Base-by-base conservation (phyloP, 2,113 vertebrate genomes). In the Pungitius pungitius region DNA sequence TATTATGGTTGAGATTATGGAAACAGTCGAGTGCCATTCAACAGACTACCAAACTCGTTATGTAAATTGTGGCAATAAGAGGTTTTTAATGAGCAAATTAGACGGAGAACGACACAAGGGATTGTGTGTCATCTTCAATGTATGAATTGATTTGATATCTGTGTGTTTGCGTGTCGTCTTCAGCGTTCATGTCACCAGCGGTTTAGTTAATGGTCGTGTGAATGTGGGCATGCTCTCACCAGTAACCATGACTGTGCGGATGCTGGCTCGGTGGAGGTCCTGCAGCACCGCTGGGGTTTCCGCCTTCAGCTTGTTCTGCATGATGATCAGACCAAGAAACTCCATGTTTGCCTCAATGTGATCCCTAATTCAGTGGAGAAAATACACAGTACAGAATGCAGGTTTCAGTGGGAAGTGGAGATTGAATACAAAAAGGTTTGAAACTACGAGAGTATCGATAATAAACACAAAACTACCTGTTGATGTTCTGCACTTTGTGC, bases 201-300 rank as follows among this genome's bases (percentile, higher is more conserved):
- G 47, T 22, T 12, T 49, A 26, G 4, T 33, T 61, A 22, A 12
- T 1, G n/a, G 47, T 1, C 18, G 26, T 40, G 68, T 6, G 37
- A 14, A 20, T 42, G 8, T 72, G 39, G 22, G 13, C 6, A 1
- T 26, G 11, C 35, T 56, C 94, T 92, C 70, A 99, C 98, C 98
- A 92, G 98, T 99, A 74, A 99, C 96, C 98, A 99, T 99, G 87
- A 99, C 95, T 1, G 96, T 98, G 85, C 98, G 98, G 87, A 99
- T 96, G 91, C 94, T 94, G 90, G 98, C 98, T 85, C 88, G 93
- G 84, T 89, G 94, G 79, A 99, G 94, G 83, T 96, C 95, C 87
- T 96, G 93, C 88, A 99, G 94, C 45, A 99, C 96, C 7, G 82
- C 93, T 35, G 96, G 94, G 10, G 97, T 97, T 93, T 99, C 97